A percentile compares a stretch with the other conserved stretches of the same genome.
phyloP scores from a whole-genome alignment of 2,888 invertebrate species.

The Caenorhabditis parvicauda region DNA sequence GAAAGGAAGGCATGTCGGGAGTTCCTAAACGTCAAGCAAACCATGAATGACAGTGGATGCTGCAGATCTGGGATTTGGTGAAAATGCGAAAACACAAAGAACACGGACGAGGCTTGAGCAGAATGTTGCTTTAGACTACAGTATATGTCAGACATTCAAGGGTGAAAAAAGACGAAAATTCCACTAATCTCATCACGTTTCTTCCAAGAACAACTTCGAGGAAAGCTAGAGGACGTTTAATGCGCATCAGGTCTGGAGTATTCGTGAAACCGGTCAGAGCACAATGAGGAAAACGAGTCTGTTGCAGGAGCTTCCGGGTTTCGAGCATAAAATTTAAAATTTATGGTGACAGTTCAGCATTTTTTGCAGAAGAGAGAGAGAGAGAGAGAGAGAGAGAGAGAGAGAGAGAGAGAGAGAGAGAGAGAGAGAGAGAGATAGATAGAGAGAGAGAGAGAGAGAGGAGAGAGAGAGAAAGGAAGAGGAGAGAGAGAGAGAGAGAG shows the following conservation, averaged over 20 bases:
- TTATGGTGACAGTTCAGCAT: conserved; percentile 2
- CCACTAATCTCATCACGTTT: no score
- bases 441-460: background rate
- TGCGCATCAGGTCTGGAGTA: conserved; percentile 2
- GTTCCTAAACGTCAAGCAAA: no score
- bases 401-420: background rate
- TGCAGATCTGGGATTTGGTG: no score
- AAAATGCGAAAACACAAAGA: no score
- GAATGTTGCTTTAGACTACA: no score
- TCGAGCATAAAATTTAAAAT: conserved; percentile 5
- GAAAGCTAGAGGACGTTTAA: conserved; percentile 9
- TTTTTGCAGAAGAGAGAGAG: conserved; percentile 2
- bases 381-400: background rate
- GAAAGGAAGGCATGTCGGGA: no score
- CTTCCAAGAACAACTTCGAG: no score
- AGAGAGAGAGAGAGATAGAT: background rate
- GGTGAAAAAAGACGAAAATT: no score
- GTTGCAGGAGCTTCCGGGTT: background rate
- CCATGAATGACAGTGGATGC: no score
- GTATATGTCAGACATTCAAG: no score
- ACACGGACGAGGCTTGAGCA: no score
- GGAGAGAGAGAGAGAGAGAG: background rate
- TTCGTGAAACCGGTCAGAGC: conserved; percentile 9
- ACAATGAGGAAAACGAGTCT: background rate
- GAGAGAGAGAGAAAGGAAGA: conserved; percentile 1